phyloP scores from a whole-genome alignment of 2,113 vertebrate genomes.

The Antigone vipio region DNA sequence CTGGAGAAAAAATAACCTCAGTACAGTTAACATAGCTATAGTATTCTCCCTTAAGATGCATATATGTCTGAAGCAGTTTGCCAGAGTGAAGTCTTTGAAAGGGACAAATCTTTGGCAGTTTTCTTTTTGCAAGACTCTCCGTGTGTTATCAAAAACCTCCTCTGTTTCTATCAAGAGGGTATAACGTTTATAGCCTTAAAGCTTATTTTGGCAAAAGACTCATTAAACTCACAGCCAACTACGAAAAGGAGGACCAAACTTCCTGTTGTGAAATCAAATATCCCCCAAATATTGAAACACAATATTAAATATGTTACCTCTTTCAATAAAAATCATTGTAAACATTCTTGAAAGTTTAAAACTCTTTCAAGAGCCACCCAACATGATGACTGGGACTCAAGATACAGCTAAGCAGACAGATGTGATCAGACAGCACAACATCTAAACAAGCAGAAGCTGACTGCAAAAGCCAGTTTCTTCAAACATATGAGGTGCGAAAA shows the following conservation, averaged over 20 bases:
- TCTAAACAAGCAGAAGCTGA: background rate
- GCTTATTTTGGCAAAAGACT: background rate
- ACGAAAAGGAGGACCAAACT: rapidly evolving
- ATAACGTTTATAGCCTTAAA: background rate
- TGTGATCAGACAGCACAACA: rapidly evolving
- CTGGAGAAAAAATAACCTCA: background rate
- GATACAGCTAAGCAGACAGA: background rate
- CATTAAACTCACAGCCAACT: background rate
- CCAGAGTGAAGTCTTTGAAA: background rate
- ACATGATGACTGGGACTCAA: background rate
- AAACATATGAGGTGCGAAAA: background rate
- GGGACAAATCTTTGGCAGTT: background rate
- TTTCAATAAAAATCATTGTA: background rate
- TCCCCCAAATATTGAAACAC: background rate
- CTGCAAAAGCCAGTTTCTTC: background rate
- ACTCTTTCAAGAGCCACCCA: background rate
- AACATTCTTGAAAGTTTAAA: background rate
- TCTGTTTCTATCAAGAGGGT: background rate
- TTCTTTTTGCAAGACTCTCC: background rate
- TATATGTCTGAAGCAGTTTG: background rate
- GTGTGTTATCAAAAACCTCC: background rate
- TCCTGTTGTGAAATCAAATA: background rate
- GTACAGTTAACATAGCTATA: rapidly evolving
- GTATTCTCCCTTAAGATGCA: background rate
- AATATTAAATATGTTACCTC: background rate